Percentiles rank a stretch among this genome's conserved stretches.
phyloP scores from a whole-genome alignment of 2,888 invertebrate genomes.

The Agrochola lota region DNA sequence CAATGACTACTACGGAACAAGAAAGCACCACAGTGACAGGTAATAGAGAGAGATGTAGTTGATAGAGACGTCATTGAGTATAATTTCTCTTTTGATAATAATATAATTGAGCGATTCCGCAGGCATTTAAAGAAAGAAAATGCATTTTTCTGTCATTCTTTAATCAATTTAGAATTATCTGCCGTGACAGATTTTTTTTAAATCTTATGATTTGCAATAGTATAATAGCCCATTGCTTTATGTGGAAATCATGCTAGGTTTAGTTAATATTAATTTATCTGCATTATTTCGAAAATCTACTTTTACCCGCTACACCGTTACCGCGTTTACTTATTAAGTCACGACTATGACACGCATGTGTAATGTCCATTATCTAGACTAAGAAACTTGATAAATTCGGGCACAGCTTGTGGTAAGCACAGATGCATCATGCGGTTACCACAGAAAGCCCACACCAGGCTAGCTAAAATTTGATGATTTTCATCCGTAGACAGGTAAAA shows the following conservation, averaged over 20 bases:
- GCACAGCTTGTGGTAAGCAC: neutral
- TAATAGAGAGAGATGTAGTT: neutral
- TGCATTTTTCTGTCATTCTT: too few species aligned
- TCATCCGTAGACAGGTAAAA: too few species aligned
- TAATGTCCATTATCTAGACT: too few species aligned
- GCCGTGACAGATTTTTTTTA: too few species aligned
- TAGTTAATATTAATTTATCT: neutral
- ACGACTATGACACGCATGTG: too few species aligned
- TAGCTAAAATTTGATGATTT: too few species aligned
- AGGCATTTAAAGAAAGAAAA: neutral
- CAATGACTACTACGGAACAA: neutral
- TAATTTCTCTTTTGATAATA: neutral
- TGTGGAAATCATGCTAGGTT: neutral
- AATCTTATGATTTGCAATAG: neutral
- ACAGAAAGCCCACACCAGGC: too few species aligned
- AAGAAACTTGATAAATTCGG: neutral
- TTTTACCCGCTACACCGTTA: neutral
- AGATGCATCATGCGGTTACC: too few species aligned
- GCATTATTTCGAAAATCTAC: too few species aligned
- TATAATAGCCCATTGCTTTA: too few species aligned
- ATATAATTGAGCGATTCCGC: neutral
- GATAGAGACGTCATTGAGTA: neutral
- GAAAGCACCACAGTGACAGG: conserved; percentile 20
- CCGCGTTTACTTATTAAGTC: too few species aligned
- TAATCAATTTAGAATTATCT: too few species aligned